phyloP scores from a whole-genome alignment of 2,113 vertebrate species.

The Talpa occidentalis region DNA sequence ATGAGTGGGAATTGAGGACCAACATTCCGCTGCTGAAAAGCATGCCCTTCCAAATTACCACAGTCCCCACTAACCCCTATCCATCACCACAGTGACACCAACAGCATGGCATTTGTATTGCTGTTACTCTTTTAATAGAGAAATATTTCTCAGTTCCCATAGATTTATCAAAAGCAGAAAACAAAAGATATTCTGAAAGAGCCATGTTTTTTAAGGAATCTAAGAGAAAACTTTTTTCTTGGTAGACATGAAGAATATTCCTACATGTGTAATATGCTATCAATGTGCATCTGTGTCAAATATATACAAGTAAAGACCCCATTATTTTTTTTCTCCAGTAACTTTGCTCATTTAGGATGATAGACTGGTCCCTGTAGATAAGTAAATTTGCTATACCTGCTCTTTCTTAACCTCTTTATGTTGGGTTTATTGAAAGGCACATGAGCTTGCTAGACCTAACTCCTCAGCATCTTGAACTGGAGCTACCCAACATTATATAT shows the following conservation, averaged over 20 bases:
- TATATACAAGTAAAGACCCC: not conserved
- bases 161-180: not conserved
- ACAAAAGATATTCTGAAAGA: not conserved
- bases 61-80: fast-evolving
- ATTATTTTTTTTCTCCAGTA: not conserved
- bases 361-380: not conserved
- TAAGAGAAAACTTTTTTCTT: conserved; percentile 5
- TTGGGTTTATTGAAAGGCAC: not conserved
- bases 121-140: not conserved
- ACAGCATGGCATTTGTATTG: not conserved
- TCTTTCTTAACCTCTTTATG: not conserved
- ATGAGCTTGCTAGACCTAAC: not conserved
- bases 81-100: not conserved
- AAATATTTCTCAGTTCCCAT: not conserved
- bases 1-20: not conserved
- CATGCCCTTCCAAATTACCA: fast-evolving
- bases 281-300: not conserved
- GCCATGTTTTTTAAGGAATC: not conserved
- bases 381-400: not conserved
- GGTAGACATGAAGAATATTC: not conserved
- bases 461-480: not conserved
- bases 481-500: not conserved
- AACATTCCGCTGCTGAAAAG: not conserved
- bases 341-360: not conserved
- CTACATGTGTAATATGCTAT: not conserved